Base-by-base conservation (phyloP, 2,888 invertebrate genomes). In the Noctua janthina region DNA sequence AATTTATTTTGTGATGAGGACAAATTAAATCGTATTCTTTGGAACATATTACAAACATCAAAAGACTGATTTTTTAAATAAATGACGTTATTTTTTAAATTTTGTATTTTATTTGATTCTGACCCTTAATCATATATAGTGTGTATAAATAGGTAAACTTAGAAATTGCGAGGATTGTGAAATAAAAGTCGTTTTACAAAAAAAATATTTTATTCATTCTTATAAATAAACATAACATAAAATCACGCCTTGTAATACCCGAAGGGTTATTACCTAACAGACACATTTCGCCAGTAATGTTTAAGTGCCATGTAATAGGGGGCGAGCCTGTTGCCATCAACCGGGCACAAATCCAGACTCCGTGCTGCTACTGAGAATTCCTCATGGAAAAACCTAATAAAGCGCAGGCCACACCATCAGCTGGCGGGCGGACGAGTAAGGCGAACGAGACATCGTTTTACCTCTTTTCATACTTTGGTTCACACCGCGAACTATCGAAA, bases 61-160 rank as follows among this genome's bases (percentile, higher is more conserved):
- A 68, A 85, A 89, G 91, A 91, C 91, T 92, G 92, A 91, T 78
- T 89, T 88, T 86, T 72, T 74, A 72, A 88, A 82, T 82, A 92
- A 90, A 87, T 88, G 17, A 70, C 85, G 74, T 76, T 39, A 72
- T 84, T 82, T 87, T 10, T 56, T 80, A n/a, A 13, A 76, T 67
- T 62, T 68, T 78, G 84, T 79, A 43, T 91, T 91, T 91, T 86
- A 87, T 87, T 90, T 81, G 2, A 59, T 70, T 68, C 70, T 51
- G 6, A 56, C 23, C 64, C 39, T 56, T 68, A 23, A 39, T 17
- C 10, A 35, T 35, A n/a, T 59, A 7, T 20, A 23, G 23, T 23
- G 56, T 51, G 17, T 17, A 11, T 49, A 49, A 49, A 51, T 17
- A 51, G 13, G 51, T 59, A n/a, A n/a, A 11, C 10, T 64, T 35